These are phyloP conservation scores for Ichneumon xanthorius DNA, from an alignment of 2,888 invertebrate genomes.

Conservation along the genomic window DNA sequence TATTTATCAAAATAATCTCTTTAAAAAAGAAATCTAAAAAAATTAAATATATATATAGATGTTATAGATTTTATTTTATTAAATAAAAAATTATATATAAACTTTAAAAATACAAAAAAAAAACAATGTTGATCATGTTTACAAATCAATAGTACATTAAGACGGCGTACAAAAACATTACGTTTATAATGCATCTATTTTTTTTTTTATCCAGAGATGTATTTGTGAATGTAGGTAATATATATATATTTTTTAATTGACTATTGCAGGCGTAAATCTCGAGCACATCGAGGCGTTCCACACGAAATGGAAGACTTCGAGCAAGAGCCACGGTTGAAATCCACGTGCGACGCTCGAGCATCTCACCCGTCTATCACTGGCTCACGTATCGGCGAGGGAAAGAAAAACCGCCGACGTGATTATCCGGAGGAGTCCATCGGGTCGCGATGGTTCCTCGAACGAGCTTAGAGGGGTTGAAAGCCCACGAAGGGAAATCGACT, in stretches of 20 bases:
- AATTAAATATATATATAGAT: no score
- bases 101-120: no score
- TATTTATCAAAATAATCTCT: no score
- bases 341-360: slow-evolving; percentile 46
- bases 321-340: slow-evolving; percentile 88
- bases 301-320: slow-evolving; percentile 93
- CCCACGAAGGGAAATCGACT: slow-evolving; percentile 63
- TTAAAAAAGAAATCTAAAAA: no score
- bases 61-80: no score
- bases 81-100: no score
- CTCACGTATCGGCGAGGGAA: slow-evolving; percentile 54
- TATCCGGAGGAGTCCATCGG: slow-evolving; percentile 47
- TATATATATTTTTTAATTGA: slow-evolving; percentile 38
- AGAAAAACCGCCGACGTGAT: slow-evolving; percentile 47
- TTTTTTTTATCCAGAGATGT: no score
- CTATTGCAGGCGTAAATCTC: slow-evolving; percentile 89
- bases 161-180: no score
- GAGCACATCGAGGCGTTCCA: slow-evolving; percentile 94
- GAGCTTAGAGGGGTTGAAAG: slow-evolving; percentile 59
- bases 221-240: slow-evolving; percentile 22
- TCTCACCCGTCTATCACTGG: slow-evolving; percentile 59
- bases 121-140: no score
- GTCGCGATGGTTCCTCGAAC: slow-evolving; percentile 58
- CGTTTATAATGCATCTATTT: no score
- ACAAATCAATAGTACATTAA: no score